Evolutionary conservation across 2,113 vertebrate genomes (phyloP).

Genomic region (Megaptera novaeangliae): DNA sequence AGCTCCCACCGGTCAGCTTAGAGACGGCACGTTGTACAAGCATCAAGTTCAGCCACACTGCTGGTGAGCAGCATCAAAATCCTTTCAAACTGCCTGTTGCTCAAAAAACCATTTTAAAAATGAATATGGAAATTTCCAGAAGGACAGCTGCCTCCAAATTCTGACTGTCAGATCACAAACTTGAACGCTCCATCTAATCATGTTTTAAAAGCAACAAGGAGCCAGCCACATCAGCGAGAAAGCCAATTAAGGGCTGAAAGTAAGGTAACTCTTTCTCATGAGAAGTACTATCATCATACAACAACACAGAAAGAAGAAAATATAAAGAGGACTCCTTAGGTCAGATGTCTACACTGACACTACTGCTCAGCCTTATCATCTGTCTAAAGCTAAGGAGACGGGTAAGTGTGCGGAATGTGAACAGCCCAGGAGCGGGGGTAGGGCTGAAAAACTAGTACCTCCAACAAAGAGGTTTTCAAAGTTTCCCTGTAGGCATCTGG

Average conservation of each 20-base stretch:
- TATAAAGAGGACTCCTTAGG: neutral
- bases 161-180: neutral
- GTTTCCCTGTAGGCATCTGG: neutral
- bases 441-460: neutral
- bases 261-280: neutral
- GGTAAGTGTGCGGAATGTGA: neutral
- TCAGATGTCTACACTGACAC: neutral
- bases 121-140: slow-evolving; percentile 10
- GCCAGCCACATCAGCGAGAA: neutral
- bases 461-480: neutral
- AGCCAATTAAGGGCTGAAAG: slow-evolving; percentile 33
- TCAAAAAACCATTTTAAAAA: slow-evolving; percentile 30
- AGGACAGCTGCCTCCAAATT: neutral
- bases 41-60: neutral
- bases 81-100: slow-evolving; percentile 24
- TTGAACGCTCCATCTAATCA: neutral
- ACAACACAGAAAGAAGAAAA: neutral
- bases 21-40: neutral
- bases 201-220: neutral
- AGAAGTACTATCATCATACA: slow-evolving; percentile 47
- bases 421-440: neutral
- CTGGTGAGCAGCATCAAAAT: neutral
- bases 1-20: neutral
- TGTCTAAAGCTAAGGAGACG: neutral
- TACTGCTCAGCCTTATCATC: neutral